Conservation (phyloP, 2,113 vertebrate species). For the Sebastes fasciatus region DNA sequence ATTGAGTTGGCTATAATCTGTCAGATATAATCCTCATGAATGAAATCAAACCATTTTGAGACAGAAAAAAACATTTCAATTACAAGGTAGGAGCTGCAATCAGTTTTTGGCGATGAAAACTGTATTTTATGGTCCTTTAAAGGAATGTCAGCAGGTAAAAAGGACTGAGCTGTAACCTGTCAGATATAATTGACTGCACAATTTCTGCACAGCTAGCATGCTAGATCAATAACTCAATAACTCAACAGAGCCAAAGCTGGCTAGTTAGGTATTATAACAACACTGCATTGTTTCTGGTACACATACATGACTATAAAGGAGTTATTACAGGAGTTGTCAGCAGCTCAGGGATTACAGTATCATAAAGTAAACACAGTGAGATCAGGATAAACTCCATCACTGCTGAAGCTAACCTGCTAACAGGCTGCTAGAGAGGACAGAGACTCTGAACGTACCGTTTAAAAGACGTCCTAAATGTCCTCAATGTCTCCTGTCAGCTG, state of each 20-base stretch:
- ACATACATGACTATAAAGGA: fast-evolving
- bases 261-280: too few species aligned
- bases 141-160: too few species aligned
- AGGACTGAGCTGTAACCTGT: too few species aligned
- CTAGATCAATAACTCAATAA: conserved; percentile 2
- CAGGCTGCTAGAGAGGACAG: neutral
- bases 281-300: neutral
- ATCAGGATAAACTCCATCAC: conserved; percentile 16
- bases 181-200: neutral
- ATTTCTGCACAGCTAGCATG: conserved; percentile 20
- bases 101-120: too few species aligned
- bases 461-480: neutral
- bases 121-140: too few species aligned
- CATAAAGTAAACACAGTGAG: conserved; percentile 41
- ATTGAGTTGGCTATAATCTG: too few species aligned
- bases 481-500: neutral
- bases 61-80: too few species aligned
- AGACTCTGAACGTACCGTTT: conserved; percentile 53
- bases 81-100: too few species aligned
- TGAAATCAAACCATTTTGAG: too few species aligned
- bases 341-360: neutral
- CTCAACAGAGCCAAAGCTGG: neutral
- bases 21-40: too few species aligned
- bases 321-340: neutral
- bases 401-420: conserved; percentile 67